A percentile compares a stretch with the other conserved stretches of the same genome.
phyloP scores from a whole-genome alignment of 2,797 vertebrate species.

The Sebastes minor region DNA sequence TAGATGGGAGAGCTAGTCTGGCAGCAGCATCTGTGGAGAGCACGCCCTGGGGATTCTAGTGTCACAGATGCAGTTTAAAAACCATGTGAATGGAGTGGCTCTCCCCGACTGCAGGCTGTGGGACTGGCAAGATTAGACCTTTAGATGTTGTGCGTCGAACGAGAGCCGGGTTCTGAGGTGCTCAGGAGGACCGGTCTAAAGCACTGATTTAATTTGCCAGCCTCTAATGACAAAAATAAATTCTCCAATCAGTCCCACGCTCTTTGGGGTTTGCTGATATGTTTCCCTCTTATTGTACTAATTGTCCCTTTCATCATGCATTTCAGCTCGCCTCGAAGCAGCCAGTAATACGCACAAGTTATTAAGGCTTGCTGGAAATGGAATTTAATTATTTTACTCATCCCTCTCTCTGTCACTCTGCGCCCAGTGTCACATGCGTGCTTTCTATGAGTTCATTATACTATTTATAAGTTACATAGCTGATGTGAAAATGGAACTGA shows the following conservation, averaged over 20 bases:
- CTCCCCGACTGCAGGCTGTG: slow-evolving; percentile 63
- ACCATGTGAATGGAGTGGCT: slow-evolving; percentile 66
- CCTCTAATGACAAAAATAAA: slow-evolving; percentile 73
- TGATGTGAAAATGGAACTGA: slow-evolving; percentile 4
- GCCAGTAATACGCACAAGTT: slow-evolving; percentile 27
- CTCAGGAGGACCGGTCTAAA: slow-evolving; percentile 55
- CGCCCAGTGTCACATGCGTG: neutral
- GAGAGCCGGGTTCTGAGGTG: slow-evolving; percentile 55
- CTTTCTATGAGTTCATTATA: slow-evolving; percentile 2
- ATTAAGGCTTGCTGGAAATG: slow-evolving; percentile 43
- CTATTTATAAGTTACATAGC: neutral
- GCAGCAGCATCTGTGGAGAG: slow-evolving; percentile 76
- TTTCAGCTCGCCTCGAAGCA: slow-evolving; percentile 47
- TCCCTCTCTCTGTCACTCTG: slow-evolving; percentile 22
- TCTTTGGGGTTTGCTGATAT: slow-evolving; percentile 62
- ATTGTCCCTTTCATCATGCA: slow-evolving; percentile 67
- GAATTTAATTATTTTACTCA: slow-evolving; percentile 29
- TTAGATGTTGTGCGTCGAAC: slow-evolving; percentile 71
- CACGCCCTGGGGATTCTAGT: slow-evolving; percentile 73
- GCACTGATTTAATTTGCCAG: slow-evolving; percentile 77
- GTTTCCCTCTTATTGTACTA: slow-evolving; percentile 71
- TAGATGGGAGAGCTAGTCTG: slow-evolving; percentile 71
- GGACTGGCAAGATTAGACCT: slow-evolving; percentile 75
- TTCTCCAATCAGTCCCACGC: slow-evolving; percentile 60
- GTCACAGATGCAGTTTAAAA: slow-evolving; percentile 78